A percentile compares a stretch with the other conserved stretches of the same genome.
Evolutionary conservation across 2,888 invertebrate species (phyloP).

Genomic region (Agrochola lota): DNA sequence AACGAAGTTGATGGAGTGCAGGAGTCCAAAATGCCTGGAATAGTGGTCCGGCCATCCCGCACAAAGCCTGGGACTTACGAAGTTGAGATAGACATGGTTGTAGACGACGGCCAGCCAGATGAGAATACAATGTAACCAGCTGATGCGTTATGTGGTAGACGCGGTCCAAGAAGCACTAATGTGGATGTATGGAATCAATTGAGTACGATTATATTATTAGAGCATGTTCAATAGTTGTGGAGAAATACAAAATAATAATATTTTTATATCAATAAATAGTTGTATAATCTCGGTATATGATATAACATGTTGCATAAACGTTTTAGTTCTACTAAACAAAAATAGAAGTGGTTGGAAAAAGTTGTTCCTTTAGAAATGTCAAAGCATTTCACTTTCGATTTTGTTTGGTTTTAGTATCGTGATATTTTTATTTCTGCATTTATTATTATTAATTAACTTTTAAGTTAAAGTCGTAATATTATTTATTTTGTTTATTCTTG

Average conservation of each 20-base stretch:
- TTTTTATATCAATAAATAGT: slow-evolving; percentile 23
- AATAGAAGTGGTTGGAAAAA: slow-evolving; percentile 9
- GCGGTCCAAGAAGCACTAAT: slow-evolving; percentile 18
- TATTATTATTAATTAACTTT: slow-evolving; percentile 61
- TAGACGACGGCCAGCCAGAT: slow-evolving; percentile 86
- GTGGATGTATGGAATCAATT: slow-evolving; percentile 18
- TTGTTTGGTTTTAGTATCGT: slow-evolving; percentile 43
- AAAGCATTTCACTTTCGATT: slow-evolving; percentile 33
- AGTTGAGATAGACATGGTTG: slow-evolving; percentile 84
- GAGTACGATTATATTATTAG: slow-evolving; percentile 27
- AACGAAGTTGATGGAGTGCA: slow-evolving; percentile 88
- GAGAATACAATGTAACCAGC: slow-evolving; percentile 65
- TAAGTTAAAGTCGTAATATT: slow-evolving; percentile 60
- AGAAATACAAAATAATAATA: slow-evolving; percentile 41
- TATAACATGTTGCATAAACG: slow-evolving; percentile 16
- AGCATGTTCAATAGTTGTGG: slow-evolving; percentile 13
- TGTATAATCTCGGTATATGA: slow-evolving; percentile 29
- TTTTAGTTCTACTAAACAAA: slow-evolving; percentile 14
- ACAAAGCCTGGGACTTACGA: slow-evolving; percentile 86
- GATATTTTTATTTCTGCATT: slow-evolving; percentile 64
- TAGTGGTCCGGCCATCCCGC: slow-evolving; percentile 81
- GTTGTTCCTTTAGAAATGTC: slow-evolving; percentile 11
- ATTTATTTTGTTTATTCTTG: slow-evolving; percentile 81
- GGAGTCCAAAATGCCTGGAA: slow-evolving; percentile 85
- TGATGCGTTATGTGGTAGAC: background rate